phyloP scores from a whole-genome alignment of 2,888 invertebrate species.

The Eudasyphora cyanicolor region DNA sequence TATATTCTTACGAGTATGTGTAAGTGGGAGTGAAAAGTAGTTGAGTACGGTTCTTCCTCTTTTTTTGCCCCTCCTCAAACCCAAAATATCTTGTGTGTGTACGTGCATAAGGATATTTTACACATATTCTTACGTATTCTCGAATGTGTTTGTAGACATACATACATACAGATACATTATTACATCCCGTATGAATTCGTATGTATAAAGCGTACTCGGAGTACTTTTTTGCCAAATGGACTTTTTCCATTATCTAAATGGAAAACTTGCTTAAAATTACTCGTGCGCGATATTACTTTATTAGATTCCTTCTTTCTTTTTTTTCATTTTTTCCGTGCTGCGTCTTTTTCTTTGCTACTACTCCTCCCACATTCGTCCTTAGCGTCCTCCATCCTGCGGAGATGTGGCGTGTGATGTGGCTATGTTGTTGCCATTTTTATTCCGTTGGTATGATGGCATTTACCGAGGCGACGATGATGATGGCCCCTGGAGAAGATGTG shows the following conservation, averaged over 20 bases:
- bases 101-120: slow-evolving; percentile 11
- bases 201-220: slow-evolving; percentile 37
- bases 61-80: background rate
- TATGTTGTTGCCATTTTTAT: slow-evolving; percentile 20
- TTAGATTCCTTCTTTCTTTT: slow-evolving; percentile 71
- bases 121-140: background rate
- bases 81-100: slow-evolving; percentile 22
- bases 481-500: too few species aligned
- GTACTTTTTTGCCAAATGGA: slow-evolving; percentile 71
- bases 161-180: slow-evolving; percentile 1
- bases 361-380: background rate
- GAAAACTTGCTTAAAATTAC: slow-evolving; percentile 74
- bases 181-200: slow-evolving; percentile 46
- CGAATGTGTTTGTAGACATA: background rate
- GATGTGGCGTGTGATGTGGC: background rate
- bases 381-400: too few species aligned
- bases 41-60: slow-evolving; percentile 18
- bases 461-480: background rate
- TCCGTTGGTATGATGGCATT: background rate
- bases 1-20: background rate
- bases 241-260: slow-evolving; percentile 79
- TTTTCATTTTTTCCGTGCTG: slow-evolving; percentile 41
- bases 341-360: background rate
- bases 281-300: slow-evolving; percentile 76
- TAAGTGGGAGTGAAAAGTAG: slow-evolving; percentile 40